A percentile compares a stretch with the other conserved stretches of the same genome.
These are phyloP conservation scores for Raja brachyura DNA, from an alignment of 2,113 vertebrate genomes.

Conservation along the genomic window DNA sequence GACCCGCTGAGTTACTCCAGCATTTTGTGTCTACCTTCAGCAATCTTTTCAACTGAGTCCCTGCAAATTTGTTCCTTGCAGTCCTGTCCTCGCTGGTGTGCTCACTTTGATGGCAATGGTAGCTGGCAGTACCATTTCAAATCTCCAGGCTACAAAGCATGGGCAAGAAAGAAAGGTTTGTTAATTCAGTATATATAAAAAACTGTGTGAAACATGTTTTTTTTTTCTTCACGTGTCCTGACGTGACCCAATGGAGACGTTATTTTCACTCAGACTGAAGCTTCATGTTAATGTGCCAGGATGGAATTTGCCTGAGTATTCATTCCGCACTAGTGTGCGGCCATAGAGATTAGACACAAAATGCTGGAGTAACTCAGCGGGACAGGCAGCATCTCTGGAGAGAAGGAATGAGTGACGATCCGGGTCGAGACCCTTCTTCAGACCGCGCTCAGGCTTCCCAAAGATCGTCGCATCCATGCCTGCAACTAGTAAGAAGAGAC, in stretches of 20 bases:
- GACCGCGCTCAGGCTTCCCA: not conserved
- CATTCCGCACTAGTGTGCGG: not conserved
- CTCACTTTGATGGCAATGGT: not conserved
- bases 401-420: too few relatives aligned
- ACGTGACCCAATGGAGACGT: not conserved
- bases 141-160: not conserved
- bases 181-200: not conserved
- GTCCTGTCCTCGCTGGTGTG: not conserved
- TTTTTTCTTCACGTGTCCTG: not conserved
- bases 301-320: not conserved
- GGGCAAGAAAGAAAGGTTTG: not conserved
- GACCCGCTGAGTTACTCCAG: too few relatives aligned
- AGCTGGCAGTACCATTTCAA: not conserved
- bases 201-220: not conserved
- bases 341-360: not conserved
- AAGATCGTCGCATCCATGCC: constrained; percentile 50
- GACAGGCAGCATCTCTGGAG: too few relatives aligned
- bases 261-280: not conserved
- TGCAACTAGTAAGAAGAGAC: constrained; percentile 53
- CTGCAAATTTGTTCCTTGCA: not conserved
- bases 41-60: not conserved
- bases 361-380: too few relatives aligned
- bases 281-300: not conserved
- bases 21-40: not conserved
- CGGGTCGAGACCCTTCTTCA: too few relatives aligned